phyloP scores from a whole-genome alignment of 2,888 invertebrate genomes.

The Heteropelma amictum region DNA sequence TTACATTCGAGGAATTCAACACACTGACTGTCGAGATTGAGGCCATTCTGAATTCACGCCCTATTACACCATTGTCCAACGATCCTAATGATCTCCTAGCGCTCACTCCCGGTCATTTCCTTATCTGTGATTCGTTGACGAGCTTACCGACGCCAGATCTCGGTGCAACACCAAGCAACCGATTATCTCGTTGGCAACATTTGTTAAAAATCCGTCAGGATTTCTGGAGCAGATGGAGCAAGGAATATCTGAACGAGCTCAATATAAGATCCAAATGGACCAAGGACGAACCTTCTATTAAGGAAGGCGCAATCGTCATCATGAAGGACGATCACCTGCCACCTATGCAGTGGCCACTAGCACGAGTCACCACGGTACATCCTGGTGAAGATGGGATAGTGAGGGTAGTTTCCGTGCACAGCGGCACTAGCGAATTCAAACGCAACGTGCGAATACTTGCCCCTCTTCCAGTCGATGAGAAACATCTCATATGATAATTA shows the following conservation, averaged over 20 bases:
- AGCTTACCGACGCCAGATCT: slow-evolving; percentile 38
- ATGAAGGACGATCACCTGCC: slow-evolving; percentile 31
- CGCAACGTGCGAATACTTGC: slow-evolving; percentile 20
- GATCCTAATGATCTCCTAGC: slow-evolving; percentile 50
- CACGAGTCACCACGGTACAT: not conserved
- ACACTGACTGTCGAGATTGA: slow-evolving; percentile 49
- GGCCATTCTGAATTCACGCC: slow-evolving; percentile 55
- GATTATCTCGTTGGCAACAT: slow-evolving; percentile 53
- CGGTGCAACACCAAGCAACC: slow-evolving; percentile 20
- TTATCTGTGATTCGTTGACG: slow-evolving; percentile 53
- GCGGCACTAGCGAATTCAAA: not conserved
- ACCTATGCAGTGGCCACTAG: slow-evolving; percentile 33
- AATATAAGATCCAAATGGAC: slow-evolving; percentile 49
- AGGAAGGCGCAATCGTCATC: slow-evolving; percentile 15
- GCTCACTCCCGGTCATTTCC: slow-evolving; percentile 53
- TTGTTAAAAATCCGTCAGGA: slow-evolving; percentile 48
- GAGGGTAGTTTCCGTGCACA: slow-evolving; percentile 13
- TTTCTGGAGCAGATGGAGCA: slow-evolving; percentile 53
- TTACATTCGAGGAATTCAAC: slow-evolving; percentile 61
- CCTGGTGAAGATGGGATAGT: slow-evolving; percentile 2
- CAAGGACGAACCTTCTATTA: not conserved
- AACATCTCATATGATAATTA: not conserved
- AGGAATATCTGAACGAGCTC: slow-evolving; percentile 51
- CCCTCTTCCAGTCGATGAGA: not conserved
- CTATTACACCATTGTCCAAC: slow-evolving; percentile 49